These are phyloP conservation scores for Osedax frankpressi DNA, from an alignment of 2,888 invertebrate species.

Conservation along the genomic window DNA sequence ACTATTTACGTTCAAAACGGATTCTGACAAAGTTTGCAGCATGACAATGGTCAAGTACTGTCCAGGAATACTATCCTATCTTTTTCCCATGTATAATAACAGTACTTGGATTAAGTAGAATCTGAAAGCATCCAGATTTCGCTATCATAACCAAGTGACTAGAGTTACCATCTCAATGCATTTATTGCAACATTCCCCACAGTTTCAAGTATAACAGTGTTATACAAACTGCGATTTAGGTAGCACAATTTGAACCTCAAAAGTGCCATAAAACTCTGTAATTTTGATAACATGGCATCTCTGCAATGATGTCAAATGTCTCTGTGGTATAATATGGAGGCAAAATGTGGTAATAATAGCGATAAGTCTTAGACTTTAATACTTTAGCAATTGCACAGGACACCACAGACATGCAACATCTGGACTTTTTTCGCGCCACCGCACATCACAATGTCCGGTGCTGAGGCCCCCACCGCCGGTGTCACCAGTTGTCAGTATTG, in stretches of 20 bases:
- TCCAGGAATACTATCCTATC: no score
- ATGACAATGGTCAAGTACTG: no score
- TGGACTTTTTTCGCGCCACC: not conserved
- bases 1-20: no score
- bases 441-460: not conserved
- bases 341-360: not conserved
- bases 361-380: not conserved
- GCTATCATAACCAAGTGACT: not conserved
- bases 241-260: not conserved
- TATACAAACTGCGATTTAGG: no score
- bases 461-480: not conserved
- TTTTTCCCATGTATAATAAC: not conserved
- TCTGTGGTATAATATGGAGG: constrained; percentile 1
- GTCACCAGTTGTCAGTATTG: constrained; percentile 2
- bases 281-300: not conserved
- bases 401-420: not conserved
- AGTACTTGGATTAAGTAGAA: not conserved
- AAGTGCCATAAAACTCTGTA: not conserved
- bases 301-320: not conserved
- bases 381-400: not conserved
- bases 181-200: not conserved
- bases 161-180: not conserved
- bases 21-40: no score
- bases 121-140: not conserved
- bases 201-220: no score